These are phyloP conservation scores for Podarcis cretensis DNA, from an alignment of 2,113 vertebrate species.

Conservation along the genomic window DNA sequence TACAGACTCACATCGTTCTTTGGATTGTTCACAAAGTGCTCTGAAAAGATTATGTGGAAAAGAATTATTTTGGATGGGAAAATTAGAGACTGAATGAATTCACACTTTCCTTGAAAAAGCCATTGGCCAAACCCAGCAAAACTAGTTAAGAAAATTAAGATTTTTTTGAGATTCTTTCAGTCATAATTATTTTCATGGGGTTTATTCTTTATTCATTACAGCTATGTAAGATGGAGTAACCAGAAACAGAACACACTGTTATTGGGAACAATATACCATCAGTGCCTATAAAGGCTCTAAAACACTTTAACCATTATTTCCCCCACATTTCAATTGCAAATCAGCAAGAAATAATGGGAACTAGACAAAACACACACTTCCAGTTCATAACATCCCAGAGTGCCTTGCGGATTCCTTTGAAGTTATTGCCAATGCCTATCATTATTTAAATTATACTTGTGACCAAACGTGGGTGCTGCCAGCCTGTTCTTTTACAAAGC, in stretches of 20 bases:
- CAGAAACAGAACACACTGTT: conserved; percentile 12
- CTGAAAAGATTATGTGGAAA: conserved; percentile 66
- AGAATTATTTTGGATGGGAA: background rate
- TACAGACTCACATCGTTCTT: conserved; percentile 91
- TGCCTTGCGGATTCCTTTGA: background rate
- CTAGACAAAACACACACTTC: background rate
- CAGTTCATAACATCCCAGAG: background rate
- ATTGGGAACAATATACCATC: background rate
- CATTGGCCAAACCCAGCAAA: background rate
- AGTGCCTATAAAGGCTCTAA: conserved; percentile 8
- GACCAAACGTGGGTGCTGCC: background rate
- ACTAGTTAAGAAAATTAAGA: background rate
- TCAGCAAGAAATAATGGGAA: background rate
- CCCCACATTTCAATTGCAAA: background rate
- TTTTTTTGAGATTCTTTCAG: background rate
- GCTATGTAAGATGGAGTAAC: conserved; percentile 12
- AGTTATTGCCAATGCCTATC: background rate
- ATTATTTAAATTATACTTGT: background rate
- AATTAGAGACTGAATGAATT: background rate
- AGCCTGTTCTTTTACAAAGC: background rate
- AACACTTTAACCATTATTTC: conserved; percentile 3
- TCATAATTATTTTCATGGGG: conserved; percentile 1
- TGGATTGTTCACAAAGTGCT: conserved; percentile 86
- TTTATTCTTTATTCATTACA: background rate
- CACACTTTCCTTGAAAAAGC: background rate